phyloP scores from a whole-genome alignment of 1,140 invertebrate species.

The Choristoneura fumiferana region DNA sequence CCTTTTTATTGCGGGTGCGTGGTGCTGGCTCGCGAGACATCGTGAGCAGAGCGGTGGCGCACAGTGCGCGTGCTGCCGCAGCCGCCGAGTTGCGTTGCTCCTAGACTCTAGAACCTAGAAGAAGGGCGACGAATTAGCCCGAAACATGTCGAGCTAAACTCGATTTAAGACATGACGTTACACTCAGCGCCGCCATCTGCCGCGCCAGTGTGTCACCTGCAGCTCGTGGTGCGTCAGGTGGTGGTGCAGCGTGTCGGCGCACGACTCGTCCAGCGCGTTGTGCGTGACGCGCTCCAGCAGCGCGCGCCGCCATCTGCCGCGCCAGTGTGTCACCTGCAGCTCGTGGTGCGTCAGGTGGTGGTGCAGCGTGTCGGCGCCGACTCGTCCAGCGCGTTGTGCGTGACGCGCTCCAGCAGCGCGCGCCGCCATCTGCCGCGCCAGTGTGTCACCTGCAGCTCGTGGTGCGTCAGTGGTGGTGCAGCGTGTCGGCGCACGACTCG shows the following conservation, averaged over 20 bases:
- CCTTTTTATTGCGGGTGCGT: no score
- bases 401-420: conserved; percentile 88
- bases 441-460: conserved; percentile 36
- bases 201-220: conserved; percentile 63
- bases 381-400: conserved; percentile 95
- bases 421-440: conserved; percentile 90
- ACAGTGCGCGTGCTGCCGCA: no score
- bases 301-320: conserved; percentile 92
- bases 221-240: conserved; percentile 57
- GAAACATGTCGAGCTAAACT: no score
- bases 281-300: conserved; percentile 86
- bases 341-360: conserved; percentile 57
- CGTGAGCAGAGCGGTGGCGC: no score
- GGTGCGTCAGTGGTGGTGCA: conserved; percentile 19
- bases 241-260: conserved; percentile 83
- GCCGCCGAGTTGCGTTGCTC: no score
- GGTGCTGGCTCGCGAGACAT: no score
- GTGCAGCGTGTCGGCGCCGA: conserved; percentile 90
- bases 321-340: conserved; percentile 72
- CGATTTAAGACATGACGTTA: no score
- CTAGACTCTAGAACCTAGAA: no score
- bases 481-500: conserved; percentile 93
- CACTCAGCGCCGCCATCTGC: no score
- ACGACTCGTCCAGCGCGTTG: conserved; percentile 90
- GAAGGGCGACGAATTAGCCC: no score